These are phyloP conservation scores for Imbricaverruca yamaguchii DNA, from an alignment of 2,888 invertebrate genomes.

Conservation along the genomic window DNA sequence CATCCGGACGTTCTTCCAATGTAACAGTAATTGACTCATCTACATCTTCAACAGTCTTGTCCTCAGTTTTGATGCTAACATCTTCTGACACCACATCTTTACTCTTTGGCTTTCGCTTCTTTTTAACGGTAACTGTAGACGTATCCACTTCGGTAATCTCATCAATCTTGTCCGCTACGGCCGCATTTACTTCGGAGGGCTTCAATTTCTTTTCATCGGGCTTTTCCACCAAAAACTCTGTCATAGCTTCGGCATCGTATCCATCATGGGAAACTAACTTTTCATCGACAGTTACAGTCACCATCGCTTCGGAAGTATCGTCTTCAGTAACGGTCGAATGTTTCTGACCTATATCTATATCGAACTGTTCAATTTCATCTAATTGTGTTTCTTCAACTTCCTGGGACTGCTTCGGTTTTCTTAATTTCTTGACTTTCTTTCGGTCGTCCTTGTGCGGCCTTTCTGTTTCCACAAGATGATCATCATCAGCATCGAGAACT, in stretches of 20 bases:
- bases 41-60: neutral
- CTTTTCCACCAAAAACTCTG: neutral
- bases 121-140: neutral
- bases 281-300: too few relatives aligned
- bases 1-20: neutral
- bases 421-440: neutral
- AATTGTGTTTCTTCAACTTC: neutral
- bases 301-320: neutral
- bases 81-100: neutral
- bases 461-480: neutral
- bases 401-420: neutral
- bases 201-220: neutral
- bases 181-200: neutral
- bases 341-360: neutral
- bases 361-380: neutral
- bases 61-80: neutral
- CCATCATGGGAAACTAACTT: neutral
- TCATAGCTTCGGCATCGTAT: neutral
- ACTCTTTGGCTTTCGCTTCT: neutral
- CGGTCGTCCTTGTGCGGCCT: neutral
- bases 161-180: neutral
- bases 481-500: neutral
- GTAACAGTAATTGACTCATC: neutral
- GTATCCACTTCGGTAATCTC: neutral
- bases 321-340: neutral